Evolutionary conservation across 1,140 invertebrate genomes (phyloP).

Genomic region (Cydia strobilella): DNA sequence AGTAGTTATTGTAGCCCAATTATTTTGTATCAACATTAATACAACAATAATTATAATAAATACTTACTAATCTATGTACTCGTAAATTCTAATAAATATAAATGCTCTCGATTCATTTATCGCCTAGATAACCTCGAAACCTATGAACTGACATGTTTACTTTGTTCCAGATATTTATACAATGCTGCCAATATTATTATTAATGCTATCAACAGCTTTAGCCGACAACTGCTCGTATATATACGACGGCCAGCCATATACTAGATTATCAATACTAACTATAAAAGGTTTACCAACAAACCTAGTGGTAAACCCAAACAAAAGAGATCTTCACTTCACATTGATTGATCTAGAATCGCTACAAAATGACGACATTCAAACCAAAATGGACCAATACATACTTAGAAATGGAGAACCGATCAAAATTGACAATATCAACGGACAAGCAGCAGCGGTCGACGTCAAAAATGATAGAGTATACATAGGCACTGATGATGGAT

Average conservation of each 20-base stretch:
- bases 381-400: slow-evolving; percentile 74
- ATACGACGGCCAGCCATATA: slow-evolving; percentile 53
- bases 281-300: slow-evolving; percentile 73
- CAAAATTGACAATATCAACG: slow-evolving; percentile 66
- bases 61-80: neutral
- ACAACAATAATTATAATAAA: neutral
- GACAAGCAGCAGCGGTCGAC: slow-evolving; percentile 67
- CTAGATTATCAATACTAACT: slow-evolving; percentile 55
- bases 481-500: slow-evolving; percentile 64
- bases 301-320: slow-evolving; percentile 56
- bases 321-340: slow-evolving; percentile 64
- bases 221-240: slow-evolving; percentile 57
- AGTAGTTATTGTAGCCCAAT: no score
- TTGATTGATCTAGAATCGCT: slow-evolving; percentile 67
- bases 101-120: neutral
- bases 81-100: neutral
- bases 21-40: no score
- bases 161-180: slow-evolving; percentile 53
- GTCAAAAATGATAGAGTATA: slow-evolving; percentile 60
- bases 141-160: slow-evolving; percentile 17
- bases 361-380: slow-evolving; percentile 66
- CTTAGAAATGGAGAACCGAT: slow-evolving; percentile 56
- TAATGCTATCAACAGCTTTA: slow-evolving; percentile 45
- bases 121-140: neutral
- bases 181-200: slow-evolving; percentile 59